Evolutionary conservation across 2,797 vertebrate species (phyloP), one percentile per base, ranked within the genome.

Genomic region (Poeciliopsis gracilis): DNA sequence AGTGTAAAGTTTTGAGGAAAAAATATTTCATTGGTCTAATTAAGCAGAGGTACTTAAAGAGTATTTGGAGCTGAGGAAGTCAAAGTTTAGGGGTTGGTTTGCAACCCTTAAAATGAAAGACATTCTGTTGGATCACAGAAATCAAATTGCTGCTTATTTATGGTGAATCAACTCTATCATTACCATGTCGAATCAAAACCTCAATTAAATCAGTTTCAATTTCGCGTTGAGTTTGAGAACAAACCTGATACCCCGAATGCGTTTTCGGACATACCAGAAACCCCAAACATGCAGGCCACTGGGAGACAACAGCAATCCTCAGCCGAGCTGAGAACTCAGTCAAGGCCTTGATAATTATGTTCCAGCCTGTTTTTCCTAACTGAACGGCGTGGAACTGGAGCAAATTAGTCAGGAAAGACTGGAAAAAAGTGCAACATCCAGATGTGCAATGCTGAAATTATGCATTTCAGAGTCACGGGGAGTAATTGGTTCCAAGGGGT

Each of bases 401-500:
- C 86, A 88, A 91, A 90, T 91, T 86, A 23, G 81, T 47, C 63
- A 70, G 77, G 69, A 53, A 80, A 85, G 73, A 88, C 76, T 81
- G 82, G 69, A 25, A 70, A 80, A 86, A 87, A 86, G 77, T 82
- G 77, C 83, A 76, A 45, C 73, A 63, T 91, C 89, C 91, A 91
- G 90, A 93, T 91, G 89, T 92, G 86, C 85, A 86, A 77, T 77
- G 11, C 72, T 75, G 74, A 81, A 51, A 77, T 84, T 76, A 78
- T 86, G 86, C 61, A 80, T 51, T 38, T 18, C 41, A 77, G 76
- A 28, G 75, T 84, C 75, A 53, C 47, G 33, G 80, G 80, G 80
- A 87, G 66, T 88, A 84, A 92, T 82, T 91, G 86, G 76, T 75
- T 87, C 87, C 84, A 89, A 88, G 77, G 84, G 77, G 79, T 71